A percentile compares a stretch with the other conserved stretches of the same genome.
These are phyloP conservation scores for Rousettus leschenaultii DNA, from an alignment of 2,113 vertebrate species.

Conservation along the genomic window DNA sequence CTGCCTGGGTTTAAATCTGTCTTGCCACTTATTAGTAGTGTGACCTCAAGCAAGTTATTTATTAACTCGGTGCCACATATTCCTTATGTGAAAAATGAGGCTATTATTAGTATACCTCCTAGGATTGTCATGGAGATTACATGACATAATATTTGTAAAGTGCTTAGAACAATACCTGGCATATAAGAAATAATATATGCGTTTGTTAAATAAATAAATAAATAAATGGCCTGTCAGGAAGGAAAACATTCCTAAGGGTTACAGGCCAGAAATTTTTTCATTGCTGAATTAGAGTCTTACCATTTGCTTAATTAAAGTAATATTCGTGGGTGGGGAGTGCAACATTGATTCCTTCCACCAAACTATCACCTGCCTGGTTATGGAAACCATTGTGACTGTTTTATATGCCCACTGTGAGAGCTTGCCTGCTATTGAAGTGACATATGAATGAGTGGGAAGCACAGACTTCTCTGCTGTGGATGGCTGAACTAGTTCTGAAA, in stretches of 20 bases:
- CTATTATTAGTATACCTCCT: slow-evolving; percentile 1
- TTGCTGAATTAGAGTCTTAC: not conserved
- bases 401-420: not conserved
- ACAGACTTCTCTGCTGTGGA: not conserved
- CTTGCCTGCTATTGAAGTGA: not conserved
- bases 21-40: not conserved
- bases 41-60: not conserved
- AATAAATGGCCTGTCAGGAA: not conserved
- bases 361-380: not conserved
- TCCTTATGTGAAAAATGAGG: not conserved
- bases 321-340: not conserved
- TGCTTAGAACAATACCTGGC: not conserved
- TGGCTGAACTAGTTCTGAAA: not conserved
- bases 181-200: not conserved
- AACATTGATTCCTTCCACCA: not conserved
- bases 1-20: not conserved
- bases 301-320: slow-evolving; percentile 3
- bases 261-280: not conserved
- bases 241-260: not conserved
- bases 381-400: not conserved
- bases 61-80: not conserved
- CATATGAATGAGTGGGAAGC: not conserved
- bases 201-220: not conserved
- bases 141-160: slow-evolving; percentile 37
- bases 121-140: not conserved